Conservation (phyloP, 2,888 invertebrate species). For the Coenonympha arcania region DNA sequence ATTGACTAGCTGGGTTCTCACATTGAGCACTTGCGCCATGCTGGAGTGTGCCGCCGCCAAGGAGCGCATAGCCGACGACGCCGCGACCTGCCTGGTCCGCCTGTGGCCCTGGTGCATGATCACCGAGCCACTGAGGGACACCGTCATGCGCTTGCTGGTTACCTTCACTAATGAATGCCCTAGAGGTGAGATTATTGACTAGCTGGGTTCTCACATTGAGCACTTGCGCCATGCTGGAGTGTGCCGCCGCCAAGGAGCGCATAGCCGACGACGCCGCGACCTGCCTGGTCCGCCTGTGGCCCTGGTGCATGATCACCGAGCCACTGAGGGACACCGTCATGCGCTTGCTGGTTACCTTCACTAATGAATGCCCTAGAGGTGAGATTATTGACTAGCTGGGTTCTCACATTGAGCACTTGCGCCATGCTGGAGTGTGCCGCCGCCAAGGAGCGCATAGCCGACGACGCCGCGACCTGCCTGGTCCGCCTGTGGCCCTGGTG, state of each 20-base stretch:
- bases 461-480: conserved; percentile 72
- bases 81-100: conserved; percentile 76
- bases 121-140: conserved; percentile 68
- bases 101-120: conserved; percentile 80
- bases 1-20: conserved; percentile 70
- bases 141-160: conserved; percentile 74
- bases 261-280: conserved; percentile 73
- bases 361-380: conserved; percentile 77
- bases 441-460: conserved; percentile 73
- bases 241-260: conserved; percentile 68
- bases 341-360: conserved; percentile 76
- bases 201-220: conserved; percentile 72
- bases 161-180: conserved; percentile 77
- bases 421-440: conserved; percentile 69
- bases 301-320: conserved; percentile 77
- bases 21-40: conserved; percentile 75
- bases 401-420: conserved; percentile 74
- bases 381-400: conserved; percentile 43
- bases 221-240: conserved; percentile 75
- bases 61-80: conserved; percentile 64
- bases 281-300: conserved; percentile 78
- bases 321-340: conserved; percentile 68
- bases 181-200: conserved; percentile 69
- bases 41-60: conserved; percentile 71
- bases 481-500: conserved; percentile 81